Evolutionary conservation across 2,113 vertebrate genomes (phyloP).

Genomic region (Scortum barcoo): DNA sequence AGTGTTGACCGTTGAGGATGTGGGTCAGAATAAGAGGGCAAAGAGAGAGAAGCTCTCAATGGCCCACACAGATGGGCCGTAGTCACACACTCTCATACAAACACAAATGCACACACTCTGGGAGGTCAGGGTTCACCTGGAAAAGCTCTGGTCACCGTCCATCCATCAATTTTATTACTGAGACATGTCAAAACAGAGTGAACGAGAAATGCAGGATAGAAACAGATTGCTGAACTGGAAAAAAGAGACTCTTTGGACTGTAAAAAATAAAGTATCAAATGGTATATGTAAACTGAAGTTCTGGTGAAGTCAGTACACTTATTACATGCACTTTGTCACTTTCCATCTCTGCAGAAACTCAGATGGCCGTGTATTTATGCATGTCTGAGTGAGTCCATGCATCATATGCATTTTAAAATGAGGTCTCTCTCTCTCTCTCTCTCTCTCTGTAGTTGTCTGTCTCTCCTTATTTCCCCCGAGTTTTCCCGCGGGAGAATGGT

Average conservation of each 20-base stretch:
- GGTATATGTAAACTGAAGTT: neutral
- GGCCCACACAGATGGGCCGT: slow-evolving; percentile 84
- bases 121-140: slow-evolving; percentile 87
- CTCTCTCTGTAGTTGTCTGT: slow-evolving; percentile 30
- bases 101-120: slow-evolving; percentile 39
- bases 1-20: slow-evolving; percentile 82
- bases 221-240: slow-evolving; percentile 11
- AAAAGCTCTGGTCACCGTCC: slow-evolving; percentile 81
- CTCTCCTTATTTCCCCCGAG: slow-evolving; percentile 61
- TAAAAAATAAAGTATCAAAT: neutral
- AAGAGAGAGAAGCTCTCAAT: slow-evolving; percentile 79
- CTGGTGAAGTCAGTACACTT: neutral
- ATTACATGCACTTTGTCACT: neutral
- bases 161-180: slow-evolving; percentile 87
- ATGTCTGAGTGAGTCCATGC: slow-evolving; percentile 27
- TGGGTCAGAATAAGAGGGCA: slow-evolving; percentile 79
- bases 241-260: neutral
- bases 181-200: slow-evolving; percentile 68
- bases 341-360: neutral
- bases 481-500: slow-evolving; percentile 71
- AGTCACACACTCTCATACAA: slow-evolving; percentile 55
- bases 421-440: slow-evolving; percentile 42
- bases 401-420: slow-evolving; percentile 39
- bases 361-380: slow-evolving; percentile 14
- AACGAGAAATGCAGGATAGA: slow-evolving; percentile 10